Evolutionary conservation across 2,113 vertebrate genomes (phyloP), one percentile per base, ranked within the genome.

Genomic region (Macrotis lagotis): DNA sequence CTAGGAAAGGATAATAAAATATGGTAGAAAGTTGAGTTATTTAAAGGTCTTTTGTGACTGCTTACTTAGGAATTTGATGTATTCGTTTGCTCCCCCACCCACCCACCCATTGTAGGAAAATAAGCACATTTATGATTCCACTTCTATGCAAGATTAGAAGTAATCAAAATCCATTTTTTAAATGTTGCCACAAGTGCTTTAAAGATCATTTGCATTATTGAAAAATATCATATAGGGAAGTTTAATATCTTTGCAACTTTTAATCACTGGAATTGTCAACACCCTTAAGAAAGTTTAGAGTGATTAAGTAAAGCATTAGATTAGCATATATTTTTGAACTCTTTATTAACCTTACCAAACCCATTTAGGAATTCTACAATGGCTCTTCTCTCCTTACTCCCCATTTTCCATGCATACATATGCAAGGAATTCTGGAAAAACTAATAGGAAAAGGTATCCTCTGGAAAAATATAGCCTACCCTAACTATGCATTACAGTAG

Each of bases 41-140:
- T 99, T 99, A 99, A 99, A 98, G 98, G 98, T 98, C 98, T 99
- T 98, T 98, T 98, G 98, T 98, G 98, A 98, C 98, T 98, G 97
- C 98, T 98, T 98, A 98, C 98, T 98, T 98, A 97, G 96, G 97
- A 98, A 97, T 98, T 97, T 97, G 97, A 98, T 98, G 93, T 97
- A 97, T 98, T 98, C 92, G 98, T 98, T 98, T 98, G 93, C 95
- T 98, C 96, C 95, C 97, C 96, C 95, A 98, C 96, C 95, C 97
- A 96, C 96, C 98, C 93, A 94, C 94, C 97, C 95, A 97, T 97
- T 97, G 95, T 97, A 94, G 93, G 97, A 97, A 98, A 98, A 98
- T 97, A 98, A 98, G 92, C 66, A 95, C 93, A 94, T 98, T 98
- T 98, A 98, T 97, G 96, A 98, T 98, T 97, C 97, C 28, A 95